Base-by-base conservation (phyloP, 1,140 invertebrate species). In the Neodiprion pinetum region DNA sequence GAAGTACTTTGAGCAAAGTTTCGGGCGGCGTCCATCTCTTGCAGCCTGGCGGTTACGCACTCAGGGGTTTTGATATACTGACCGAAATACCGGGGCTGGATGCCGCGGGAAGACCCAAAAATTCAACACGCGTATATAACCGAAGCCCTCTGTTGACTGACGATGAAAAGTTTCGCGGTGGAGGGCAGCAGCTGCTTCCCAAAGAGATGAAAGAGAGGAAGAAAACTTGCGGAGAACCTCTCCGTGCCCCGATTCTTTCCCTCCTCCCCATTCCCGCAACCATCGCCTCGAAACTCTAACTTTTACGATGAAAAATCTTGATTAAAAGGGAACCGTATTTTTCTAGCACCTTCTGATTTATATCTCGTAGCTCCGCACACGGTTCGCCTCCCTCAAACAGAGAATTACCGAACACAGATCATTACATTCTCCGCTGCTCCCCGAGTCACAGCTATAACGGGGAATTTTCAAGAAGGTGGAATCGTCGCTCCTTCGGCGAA, bases 1-100 rank as follows among this genome's bases (percentile, higher is more conserved):
- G 53, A 61, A 61, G n/a, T 61, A 61, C 53, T 61, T 61, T 61
- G 53, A 61, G 53, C 53, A 61, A 61, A 61, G 53, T 61, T 61
- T 61, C 11, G 5, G 11, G 53, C 4, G 4, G n/a, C 11, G 53
- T 12, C 9, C n/a, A 61, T 61, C 11, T 61, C 53, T 9, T 61
- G 53, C 53, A 61, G 3, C 53, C 11, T 61, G 11, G 53, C 53
- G 7, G 53, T 61, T 61, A 61, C 53, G 53, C 53, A 61, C 53
- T 17, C 11, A 61, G n/a, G 53, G 53, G 53, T 61, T 61, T 61
- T 61, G 53, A 61, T 61, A 61, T 61, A 61, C 53, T 61, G 53
- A 61, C 53, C 53, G 0, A 61, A 61, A 61, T 61, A 61, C n/a
- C 53, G 53, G 11, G 11, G 53, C 53, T 61, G 53, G 53, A 61